These are phyloP conservation scores for Anguilla japonica DNA, from an alignment of 2,113 vertebrate genomes.

Conservation along the genomic window DNA sequence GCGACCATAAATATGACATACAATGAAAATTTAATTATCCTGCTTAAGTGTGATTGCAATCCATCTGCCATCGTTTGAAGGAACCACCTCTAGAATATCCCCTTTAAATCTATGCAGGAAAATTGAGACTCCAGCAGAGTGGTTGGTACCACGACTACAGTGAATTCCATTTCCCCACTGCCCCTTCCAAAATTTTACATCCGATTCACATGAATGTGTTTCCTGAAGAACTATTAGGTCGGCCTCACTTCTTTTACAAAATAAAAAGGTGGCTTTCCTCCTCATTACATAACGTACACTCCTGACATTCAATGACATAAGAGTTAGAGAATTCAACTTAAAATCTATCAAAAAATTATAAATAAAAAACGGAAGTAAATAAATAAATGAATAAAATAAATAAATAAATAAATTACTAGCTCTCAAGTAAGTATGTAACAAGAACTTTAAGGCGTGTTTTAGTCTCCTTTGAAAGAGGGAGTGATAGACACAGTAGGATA, in stretches of 20 bases:
- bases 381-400: no score
- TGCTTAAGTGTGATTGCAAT: background rate
- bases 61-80: background rate
- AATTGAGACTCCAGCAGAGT: background rate
- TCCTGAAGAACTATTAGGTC: slow-evolving; percentile 5
- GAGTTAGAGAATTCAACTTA: background rate
- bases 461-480: no score
- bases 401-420: no score
- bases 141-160: background rate
- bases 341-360: no score
- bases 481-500: no score
- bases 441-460: no score
- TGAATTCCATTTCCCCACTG: background rate
- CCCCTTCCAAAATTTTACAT: background rate
- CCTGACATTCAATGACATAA: slow-evolving; percentile 25
- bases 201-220: background rate
- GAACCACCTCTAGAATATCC: background rate
- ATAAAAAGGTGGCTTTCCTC: slow-evolving; percentile 18
- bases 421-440: no score
- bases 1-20: background rate
- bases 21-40: background rate
- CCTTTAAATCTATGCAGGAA: background rate
- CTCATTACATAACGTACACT: slow-evolving; percentile 15
- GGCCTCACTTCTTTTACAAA: slow-evolving; percentile 20
- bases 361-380: no score